These are phyloP conservation scores for Actinopyga echinites DNA, from an alignment of 53 echinoderm and acorn worm genomes.

Conservation along the genomic window DNA sequence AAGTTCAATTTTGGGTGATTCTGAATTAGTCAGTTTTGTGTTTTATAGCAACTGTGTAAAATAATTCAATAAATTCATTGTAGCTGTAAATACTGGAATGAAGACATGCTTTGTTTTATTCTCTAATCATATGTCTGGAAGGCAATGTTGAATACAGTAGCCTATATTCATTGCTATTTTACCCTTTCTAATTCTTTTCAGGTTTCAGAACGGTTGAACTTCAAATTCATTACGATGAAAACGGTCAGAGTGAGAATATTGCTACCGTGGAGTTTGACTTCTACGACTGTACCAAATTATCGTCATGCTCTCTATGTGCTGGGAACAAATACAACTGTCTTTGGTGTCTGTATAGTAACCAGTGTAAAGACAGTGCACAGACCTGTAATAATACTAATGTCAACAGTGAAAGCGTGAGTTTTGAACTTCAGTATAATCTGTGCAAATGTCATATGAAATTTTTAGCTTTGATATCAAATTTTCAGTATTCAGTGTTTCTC, in stretches of 20 bases:
- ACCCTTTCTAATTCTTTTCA: neutral
- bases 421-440: neutral
- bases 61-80: no score
- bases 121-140: no score
- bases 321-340: conserved; percentile 72
- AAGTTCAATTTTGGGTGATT: no score
- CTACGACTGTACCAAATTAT: conserved; percentile 71
- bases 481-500: neutral
- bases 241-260: conserved; percentile 33
- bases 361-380: conserved; percentile 50
- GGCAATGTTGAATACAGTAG: no score
- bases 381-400: neutral
- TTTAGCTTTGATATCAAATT: no score
- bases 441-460: no score
- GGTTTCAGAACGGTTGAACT: neutral
- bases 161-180: no score
- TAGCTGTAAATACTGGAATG: no score
- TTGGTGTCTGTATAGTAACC: conserved; percentile 78
- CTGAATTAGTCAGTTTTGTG: no score
- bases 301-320: conserved; percentile 67
- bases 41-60: no score
- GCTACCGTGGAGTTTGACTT: conserved; percentile 73
- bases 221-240: neutral
- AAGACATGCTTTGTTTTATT: no score
- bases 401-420: neutral